phyloP scores from a whole-genome alignment of 2,113 vertebrate genomes.

The Ctenodactylus gundi region DNA sequence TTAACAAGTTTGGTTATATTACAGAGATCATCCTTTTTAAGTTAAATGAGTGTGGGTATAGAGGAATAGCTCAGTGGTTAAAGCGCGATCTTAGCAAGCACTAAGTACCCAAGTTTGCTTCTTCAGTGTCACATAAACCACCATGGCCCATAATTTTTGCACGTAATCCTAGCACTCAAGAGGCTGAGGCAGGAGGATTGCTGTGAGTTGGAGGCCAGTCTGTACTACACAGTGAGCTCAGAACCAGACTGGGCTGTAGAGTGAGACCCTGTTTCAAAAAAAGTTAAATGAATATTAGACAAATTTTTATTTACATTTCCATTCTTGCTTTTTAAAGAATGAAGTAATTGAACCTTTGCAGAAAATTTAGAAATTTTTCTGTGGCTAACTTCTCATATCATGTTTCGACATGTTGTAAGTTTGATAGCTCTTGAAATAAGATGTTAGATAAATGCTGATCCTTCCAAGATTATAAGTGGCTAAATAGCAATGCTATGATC shows the following conservation, averaged over 20 bases:
- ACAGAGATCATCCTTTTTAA: neutral
- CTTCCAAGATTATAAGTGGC: conserved; percentile 21
- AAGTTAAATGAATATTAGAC: neutral
- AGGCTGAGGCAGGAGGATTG: too few relatives aligned
- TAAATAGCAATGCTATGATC: conserved; percentile 20
- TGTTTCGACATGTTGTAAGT: conserved; percentile 50
- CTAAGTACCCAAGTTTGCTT: too few relatives aligned
- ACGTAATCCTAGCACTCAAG: too few relatives aligned
- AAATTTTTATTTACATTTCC: conserved; percentile 9
- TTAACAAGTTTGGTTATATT: neutral
- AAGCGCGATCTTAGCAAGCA: too few relatives aligned
- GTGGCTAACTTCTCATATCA: conserved; percentile 35
- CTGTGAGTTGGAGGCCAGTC: too few relatives aligned
- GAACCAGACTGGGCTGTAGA: too few relatives aligned
- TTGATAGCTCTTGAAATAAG: conserved; percentile 42
- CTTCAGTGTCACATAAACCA: too few relatives aligned
- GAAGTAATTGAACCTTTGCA: neutral
- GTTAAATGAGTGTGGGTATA: too few relatives aligned
- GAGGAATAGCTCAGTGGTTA: too few relatives aligned
- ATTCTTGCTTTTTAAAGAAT: conserved; percentile 45
- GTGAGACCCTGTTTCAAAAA: too few relatives aligned
- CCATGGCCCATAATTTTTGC: too few relatives aligned
- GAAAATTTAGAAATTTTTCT: conserved; percentile 37
- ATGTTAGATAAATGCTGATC: neutral
- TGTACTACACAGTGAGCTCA: too few relatives aligned